A percentile compares a stretch with the other conserved stretches of the same genome.
phyloP scores from a whole-genome alignment of 1,140 invertebrate genomes.

The Drosophila novamexicana region DNA sequence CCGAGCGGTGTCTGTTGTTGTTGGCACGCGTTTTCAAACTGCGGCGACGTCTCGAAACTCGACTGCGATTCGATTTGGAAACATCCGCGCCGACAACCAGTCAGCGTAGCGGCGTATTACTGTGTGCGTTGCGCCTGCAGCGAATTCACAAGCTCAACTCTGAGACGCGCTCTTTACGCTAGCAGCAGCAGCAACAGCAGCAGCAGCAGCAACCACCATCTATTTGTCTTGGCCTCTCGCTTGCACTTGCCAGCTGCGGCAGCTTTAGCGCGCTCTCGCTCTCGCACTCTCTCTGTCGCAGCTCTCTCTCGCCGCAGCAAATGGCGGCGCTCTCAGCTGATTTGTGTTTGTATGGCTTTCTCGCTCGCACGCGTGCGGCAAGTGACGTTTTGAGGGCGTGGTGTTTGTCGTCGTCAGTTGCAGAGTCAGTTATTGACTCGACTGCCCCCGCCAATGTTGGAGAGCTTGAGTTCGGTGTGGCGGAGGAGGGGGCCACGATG shows the following conservation, averaged over 20 bases:
- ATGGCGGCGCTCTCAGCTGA: slow-evolving; percentile 80
- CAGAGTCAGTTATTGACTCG: slow-evolving; percentile 38
- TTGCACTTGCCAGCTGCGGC: slow-evolving; percentile 10
- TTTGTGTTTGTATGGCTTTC: slow-evolving; percentile 58
- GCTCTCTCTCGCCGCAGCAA: slow-evolving; percentile 52
- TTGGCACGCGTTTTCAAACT: slow-evolving; percentile 49
- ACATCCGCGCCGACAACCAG: slow-evolving; percentile 60
- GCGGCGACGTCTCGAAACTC: slow-evolving; percentile 22
- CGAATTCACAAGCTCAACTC: slow-evolving; percentile 43
- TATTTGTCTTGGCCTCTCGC: slow-evolving; percentile 27
- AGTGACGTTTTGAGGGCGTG: slow-evolving; percentile 64
- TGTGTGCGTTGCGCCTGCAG: slow-evolving; percentile 58
- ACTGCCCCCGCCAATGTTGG: slow-evolving; percentile 20
- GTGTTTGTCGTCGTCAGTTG: slow-evolving; percentile 45
- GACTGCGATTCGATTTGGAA: slow-evolving; percentile 34
- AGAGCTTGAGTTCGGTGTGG: slow-evolving; percentile 6
- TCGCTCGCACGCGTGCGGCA: slow-evolving; percentile 46
- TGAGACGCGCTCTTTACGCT: slow-evolving; percentile 26
- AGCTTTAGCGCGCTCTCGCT: slow-evolving; percentile 15
- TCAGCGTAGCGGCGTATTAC: slow-evolving; percentile 67
- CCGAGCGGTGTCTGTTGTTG: slow-evolving; percentile 46
- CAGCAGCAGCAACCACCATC: slow-evolving; percentile 18
- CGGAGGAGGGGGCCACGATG: slow-evolving; percentile 34
- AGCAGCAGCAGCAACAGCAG: slow-evolving; percentile 15
- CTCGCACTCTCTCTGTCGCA: slow-evolving; percentile 29